Percentiles rank a stretch among this genome's conserved stretches.
phyloP scores from a whole-genome alignment of 2,888 invertebrate species.

The Amiota minor region DNA sequence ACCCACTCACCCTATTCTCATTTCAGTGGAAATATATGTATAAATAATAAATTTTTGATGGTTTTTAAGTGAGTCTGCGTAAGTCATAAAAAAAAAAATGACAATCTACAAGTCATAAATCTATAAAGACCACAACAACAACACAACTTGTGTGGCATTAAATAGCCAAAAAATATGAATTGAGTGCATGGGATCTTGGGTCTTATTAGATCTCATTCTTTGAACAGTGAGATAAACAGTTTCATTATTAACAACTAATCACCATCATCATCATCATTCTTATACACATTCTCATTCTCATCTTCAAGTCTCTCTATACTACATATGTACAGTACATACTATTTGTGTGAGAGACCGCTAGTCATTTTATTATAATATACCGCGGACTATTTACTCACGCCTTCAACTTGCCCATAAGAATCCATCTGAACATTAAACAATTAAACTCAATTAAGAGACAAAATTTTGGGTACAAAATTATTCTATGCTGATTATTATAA shows the following conservation, averaged over 20 bases:
- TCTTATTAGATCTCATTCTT: too few relatives aligned
- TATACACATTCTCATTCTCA: too few relatives aligned
- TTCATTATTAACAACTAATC: not conserved
- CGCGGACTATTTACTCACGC: not conserved
- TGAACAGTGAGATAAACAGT: not conserved
- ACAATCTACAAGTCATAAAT: conserved; percentile 18
- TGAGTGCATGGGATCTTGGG: too few relatives aligned
- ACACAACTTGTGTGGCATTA: conserved; percentile 30
- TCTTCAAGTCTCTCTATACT: too few relatives aligned
- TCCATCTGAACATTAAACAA: conserved; percentile 45
- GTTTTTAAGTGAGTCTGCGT: conserved; percentile 51
- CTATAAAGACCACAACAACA: conserved; percentile 15
- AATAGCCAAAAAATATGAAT: not conserved
- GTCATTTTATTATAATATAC: not conserved
- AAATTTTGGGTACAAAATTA: conserved; percentile 12
- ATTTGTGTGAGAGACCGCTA: too few relatives aligned
- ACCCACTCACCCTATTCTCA: conserved; percentile 21
- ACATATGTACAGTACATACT: too few relatives aligned
- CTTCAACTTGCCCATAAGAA: conserved; percentile 16
- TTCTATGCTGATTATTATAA: conserved; percentile 23
- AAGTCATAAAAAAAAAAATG: conserved; percentile 42
- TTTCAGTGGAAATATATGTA: not conserved
- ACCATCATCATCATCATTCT: too few relatives aligned
- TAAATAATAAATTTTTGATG: conserved; percentile 31
- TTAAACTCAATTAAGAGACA: conserved; percentile 48